A percentile compares a stretch with the other conserved stretches of the same genome.
Evolutionary conservation across 2,888 invertebrate species (phyloP).

Genomic region (Ramazzottius varieornatus): DNA sequence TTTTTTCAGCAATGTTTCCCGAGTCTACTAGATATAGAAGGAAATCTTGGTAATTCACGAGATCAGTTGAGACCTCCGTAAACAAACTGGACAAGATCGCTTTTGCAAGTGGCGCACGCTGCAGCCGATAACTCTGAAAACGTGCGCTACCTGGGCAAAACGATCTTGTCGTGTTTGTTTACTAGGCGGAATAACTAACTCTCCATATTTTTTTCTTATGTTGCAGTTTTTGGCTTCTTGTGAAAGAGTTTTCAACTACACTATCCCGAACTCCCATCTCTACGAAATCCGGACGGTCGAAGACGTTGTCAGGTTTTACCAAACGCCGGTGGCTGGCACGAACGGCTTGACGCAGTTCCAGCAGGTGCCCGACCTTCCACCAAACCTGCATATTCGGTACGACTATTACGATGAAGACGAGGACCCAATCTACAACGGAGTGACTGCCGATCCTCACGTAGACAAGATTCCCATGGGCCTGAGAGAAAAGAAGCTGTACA

Average conservation of each 20-base stretch:
- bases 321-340: neutral
- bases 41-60: no score
- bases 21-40: no score
- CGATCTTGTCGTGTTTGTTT: no score
- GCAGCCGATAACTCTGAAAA: no score
- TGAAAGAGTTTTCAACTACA: neutral
- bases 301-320: neutral
- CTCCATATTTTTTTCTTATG: no score
- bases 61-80: no score
- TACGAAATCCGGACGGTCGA: neutral
- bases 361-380: neutral
- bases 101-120: no score
- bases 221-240: neutral
- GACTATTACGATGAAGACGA: neutral
- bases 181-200: no score
- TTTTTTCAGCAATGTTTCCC: no score
- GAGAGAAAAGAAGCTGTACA: neutral
- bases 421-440: neutral
- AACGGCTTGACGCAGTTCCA: neutral
- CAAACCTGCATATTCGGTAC: neutral
- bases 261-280: neutral
- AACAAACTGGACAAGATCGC: no score
- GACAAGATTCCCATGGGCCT: neutral
- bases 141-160: no score
- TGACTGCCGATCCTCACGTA: neutral